These are phyloP conservation scores for Trichopoda pennipes DNA, from an alignment of 2,888 invertebrate species.

Conservation along the genomic window DNA sequence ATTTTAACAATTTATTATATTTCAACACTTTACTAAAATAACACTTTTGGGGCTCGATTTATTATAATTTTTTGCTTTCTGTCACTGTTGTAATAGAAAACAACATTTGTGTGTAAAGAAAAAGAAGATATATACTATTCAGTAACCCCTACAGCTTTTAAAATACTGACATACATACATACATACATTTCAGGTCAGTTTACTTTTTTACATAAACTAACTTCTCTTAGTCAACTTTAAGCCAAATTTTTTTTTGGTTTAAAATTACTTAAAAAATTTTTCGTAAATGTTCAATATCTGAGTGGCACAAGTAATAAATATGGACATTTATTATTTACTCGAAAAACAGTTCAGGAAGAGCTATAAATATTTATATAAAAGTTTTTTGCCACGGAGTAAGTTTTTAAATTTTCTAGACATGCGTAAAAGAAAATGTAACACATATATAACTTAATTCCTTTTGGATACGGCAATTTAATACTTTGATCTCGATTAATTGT, in stretches of 20 bases:
- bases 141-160: too few relatives aligned
- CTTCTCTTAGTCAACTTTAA: not conserved
- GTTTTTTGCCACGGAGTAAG: not conserved
- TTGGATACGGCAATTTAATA: not conserved
- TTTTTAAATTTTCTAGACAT: not conserved
- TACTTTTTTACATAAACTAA: too few relatives aligned
- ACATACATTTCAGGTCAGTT: too few relatives aligned
- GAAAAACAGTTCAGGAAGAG: not conserved
- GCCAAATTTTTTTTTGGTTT: not conserved
- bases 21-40: constrained; percentile 25
- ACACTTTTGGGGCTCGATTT: not conserved
- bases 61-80: too few relatives aligned
- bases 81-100: too few relatives aligned
- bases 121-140: too few relatives aligned
- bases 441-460: not conserved
- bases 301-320: not conserved
- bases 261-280: constrained; percentile 38
- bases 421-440: not conserved
- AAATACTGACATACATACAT: too few relatives aligned
- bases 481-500: too few relatives aligned
- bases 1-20: constrained; percentile 15
- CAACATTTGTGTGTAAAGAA: too few relatives aligned
- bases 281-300: constrained; percentile 3
- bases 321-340: constrained; percentile 15
- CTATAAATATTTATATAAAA: constrained; percentile 27